These are phyloP conservation scores for Anodontia alba DNA, from an alignment of 2,888 invertebrate species.

Conservation along the genomic window DNA sequence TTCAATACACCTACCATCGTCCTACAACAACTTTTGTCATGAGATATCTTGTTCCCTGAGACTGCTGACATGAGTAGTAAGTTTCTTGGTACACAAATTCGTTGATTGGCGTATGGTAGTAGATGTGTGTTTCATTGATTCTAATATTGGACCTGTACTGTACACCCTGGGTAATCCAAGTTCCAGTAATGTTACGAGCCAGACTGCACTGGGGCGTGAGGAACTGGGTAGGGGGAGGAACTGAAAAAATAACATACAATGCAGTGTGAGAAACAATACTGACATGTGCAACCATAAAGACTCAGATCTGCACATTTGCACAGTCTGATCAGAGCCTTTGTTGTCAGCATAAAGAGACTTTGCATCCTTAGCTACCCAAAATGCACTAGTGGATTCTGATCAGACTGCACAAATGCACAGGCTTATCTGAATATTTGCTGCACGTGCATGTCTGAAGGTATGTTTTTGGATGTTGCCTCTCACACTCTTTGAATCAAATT, in stretches of 20 bases:
- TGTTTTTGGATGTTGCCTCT: too few relatives aligned
- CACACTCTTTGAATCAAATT: too few relatives aligned
- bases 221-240: constrained; percentile 73
- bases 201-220: constrained; percentile 93
- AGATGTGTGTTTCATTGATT: constrained; percentile 98
- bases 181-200: constrained; percentile 96
- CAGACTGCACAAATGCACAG: too few relatives aligned
- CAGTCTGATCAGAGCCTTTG: too few relatives aligned
- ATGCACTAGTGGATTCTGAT: too few relatives aligned
- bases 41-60: constrained; percentile 95
- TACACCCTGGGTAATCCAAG: constrained; percentile 97
- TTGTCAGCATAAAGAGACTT: too few relatives aligned
- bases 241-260: constrained; percentile 63
- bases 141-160: constrained; percentile 94
- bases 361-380: too few relatives aligned
- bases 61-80: constrained; percentile 97
- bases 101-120: constrained; percentile 97
- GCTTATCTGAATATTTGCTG: too few relatives aligned
- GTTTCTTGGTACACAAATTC: constrained; percentile 90
- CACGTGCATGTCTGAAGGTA: too few relatives aligned
- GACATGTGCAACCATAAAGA: not conserved
- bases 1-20: too few relatives aligned
- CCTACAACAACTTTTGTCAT: constrained; percentile 98
- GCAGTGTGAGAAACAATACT: too few relatives aligned
- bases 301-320: too few relatives aligned